Evolutionary conservation across 2,113 vertebrate genomes (phyloP).

Genomic region (Reinhardtius hippoglossoides): DNA sequence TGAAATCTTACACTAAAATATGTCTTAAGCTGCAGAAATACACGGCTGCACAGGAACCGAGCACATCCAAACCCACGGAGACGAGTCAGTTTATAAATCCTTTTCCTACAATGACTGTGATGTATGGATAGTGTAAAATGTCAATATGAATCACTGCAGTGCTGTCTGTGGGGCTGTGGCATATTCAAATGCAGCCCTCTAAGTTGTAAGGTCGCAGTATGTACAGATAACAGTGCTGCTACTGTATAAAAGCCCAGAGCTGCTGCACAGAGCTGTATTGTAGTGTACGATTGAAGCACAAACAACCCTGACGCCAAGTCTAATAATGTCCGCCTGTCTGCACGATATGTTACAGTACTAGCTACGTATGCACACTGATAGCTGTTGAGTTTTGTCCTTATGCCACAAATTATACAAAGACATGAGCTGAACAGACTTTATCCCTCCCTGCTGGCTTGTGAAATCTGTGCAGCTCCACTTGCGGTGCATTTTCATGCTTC

Average conservation of each 20-base stretch:
- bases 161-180: background rate
- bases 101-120: slow-evolving; percentile 16
- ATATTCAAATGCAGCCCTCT: background rate
- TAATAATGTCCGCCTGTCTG: slow-evolving; percentile 26
- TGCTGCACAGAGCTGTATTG: slow-evolving; percentile 44
- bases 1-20: too few relatives aligned
- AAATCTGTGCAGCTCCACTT: slow-evolving; percentile 38
- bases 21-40: too few relatives aligned
- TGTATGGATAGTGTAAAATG: slow-evolving; percentile 12
- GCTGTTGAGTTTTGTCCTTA: slow-evolving; percentile 10
- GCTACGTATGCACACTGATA: slow-evolving; percentile 14
- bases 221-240: slow-evolving; percentile 44
- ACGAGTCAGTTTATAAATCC: slow-evolving; percentile 1
- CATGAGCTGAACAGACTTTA: slow-evolving; percentile 9
- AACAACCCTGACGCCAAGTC: slow-evolving; percentile 39
- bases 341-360: slow-evolving; percentile 14
- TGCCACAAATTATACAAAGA: slow-evolving; percentile 40
- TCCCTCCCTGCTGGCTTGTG: slow-evolving; percentile 40
- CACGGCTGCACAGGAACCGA: background rate
- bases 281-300: slow-evolving; percentile 9
- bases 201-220: slow-evolving; percentile 6
- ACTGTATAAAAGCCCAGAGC: slow-evolving; percentile 39
- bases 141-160: slow-evolving; percentile 9
- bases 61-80: background rate
- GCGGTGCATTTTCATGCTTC: slow-evolving; percentile 7